Evolutionary conservation across 2,888 invertebrate species (phyloP).

Genomic region (Actias luna): DNA sequence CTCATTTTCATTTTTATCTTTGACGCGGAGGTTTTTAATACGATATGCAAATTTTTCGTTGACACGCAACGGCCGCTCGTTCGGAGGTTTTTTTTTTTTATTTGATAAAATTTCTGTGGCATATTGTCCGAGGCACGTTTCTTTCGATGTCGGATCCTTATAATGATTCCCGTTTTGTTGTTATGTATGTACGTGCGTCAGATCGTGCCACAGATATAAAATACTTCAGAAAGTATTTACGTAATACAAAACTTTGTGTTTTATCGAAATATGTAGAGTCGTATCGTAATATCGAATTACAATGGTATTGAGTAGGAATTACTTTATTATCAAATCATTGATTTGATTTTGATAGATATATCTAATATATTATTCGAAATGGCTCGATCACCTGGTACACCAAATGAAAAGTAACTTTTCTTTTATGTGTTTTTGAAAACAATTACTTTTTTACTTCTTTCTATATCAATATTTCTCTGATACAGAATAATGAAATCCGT

Average conservation of each 20-base stretch:
- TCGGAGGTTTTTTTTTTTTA: conserved; percentile 50
- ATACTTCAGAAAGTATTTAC: conserved; percentile 19
- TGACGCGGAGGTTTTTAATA: conserved; percentile 75
- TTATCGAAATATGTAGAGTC: conserved; percentile 18
- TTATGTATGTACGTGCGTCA: conserved; percentile 8
- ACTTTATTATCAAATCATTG: too few species aligned
- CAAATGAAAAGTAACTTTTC: too few species aligned
- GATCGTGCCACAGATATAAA: conserved; percentile 32
- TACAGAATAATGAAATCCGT: too few species aligned
- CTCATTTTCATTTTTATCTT: conserved; percentile 78
- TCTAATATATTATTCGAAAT: too few species aligned
- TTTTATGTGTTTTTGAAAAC: too few species aligned
- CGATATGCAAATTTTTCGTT: conserved; percentile 75
- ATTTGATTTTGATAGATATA: too few species aligned
- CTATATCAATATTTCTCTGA: too few species aligned
- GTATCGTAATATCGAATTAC: too few species aligned
- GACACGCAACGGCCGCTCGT: conserved; percentile 48
- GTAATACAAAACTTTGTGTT: background rate
- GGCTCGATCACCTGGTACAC: too few species aligned
- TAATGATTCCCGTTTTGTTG: background rate
- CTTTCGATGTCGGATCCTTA: conserved; percentile 25
- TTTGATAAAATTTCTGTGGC: conserved; percentile 41
- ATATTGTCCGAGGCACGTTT: conserved; percentile 33
- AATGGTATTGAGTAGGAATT: too few species aligned
- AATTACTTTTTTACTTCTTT: too few species aligned